Base-by-base conservation (phyloP, 2,113 vertebrate genomes). In the Archocentrus centrarchus region DNA sequence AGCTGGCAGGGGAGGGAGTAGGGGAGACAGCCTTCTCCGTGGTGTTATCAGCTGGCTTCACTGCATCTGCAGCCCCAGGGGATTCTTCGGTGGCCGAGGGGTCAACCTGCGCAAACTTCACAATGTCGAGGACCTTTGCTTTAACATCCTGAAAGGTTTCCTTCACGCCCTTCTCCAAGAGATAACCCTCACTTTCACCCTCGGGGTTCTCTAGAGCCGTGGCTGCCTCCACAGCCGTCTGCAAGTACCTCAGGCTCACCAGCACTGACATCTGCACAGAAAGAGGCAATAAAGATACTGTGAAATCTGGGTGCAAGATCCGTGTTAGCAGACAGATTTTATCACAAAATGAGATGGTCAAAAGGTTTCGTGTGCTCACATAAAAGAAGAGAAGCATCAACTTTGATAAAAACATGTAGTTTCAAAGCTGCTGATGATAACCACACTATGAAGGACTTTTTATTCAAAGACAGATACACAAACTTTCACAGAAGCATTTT, bases 171-270 rank as follows among this genome's bases (percentile, higher is more conserved):
- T 96, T 94, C 62, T 97, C 95, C 88, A 98, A 88, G 60, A 97
- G 90, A 81, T 96, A 98, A 53, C 97, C 97, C 81, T 96, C 96
- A 3, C 96, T 94, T 62, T 97, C 96, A 0, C 79, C 92, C 79
- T 95, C 95, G 8, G 91, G 90, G 79, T 97, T 80, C 68, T 97
- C 96, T 75, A 95, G 86, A 32, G 93, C 94, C 84, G 93, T 91
- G 6, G 96, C 95, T 15, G 88, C 96, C 76, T 96, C 96, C 95
- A 97, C 96, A 0, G 97, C 94, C 0, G 96, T 97, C 81, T 97
- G 96, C 81, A 97, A 94, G 90, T 96, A 97, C 6, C 97, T 93
- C 80, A 97, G 91, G 85, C 97, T 96, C 62, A 97, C 47, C 7
- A 97, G 88, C 88, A 97, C 95, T 1, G 94, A 89, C 27, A 94